Percentiles rank a stretch among this genome's conserved stretches.
phyloP scores from a whole-genome alignment of 2,888 invertebrate genomes.

The Panopea generosa region DNA sequence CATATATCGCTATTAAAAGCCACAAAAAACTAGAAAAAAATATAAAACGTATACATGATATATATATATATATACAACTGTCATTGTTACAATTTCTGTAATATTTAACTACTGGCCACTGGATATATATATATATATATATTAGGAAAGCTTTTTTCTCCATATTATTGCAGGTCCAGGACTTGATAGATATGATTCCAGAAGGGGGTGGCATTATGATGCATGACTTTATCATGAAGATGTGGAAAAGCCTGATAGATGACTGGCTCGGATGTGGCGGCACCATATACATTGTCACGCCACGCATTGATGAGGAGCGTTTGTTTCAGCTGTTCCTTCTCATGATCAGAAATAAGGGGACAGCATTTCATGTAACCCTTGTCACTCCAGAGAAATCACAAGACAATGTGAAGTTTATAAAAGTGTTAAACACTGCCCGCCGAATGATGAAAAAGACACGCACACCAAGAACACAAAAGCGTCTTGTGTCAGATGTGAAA shows the following conservation, averaged over 20 bases:
- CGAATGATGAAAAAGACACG: conserved; percentile 80
- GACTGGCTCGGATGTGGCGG: conserved; percentile 82
- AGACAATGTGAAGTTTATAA: conserved; percentile 77
- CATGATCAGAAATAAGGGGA: conserved; percentile 81
- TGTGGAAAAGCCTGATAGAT: conserved; percentile 81
- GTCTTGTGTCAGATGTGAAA: conserved; percentile 80
- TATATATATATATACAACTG: too few relatives aligned
- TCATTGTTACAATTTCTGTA: too few relatives aligned
- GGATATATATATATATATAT: too few relatives aligned
- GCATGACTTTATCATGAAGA: conserved; percentile 80
- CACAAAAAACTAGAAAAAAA: too few relatives aligned
- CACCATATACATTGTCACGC: conserved; percentile 79
- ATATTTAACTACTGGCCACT: too few relatives aligned
- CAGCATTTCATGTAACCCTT: conserved; percentile 76
- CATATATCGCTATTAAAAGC: too few relatives aligned
- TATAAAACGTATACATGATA: too few relatives aligned
- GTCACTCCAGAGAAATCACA: conserved; percentile 76
- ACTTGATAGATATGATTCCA: conserved; percentile 79
- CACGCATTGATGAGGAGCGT: conserved; percentile 81
- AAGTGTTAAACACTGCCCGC: conserved; percentile 75
- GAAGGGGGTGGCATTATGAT: conserved; percentile 82
- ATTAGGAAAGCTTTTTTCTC: too few relatives aligned
- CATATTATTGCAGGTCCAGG: conserved; percentile 80
- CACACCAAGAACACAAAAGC: conserved; percentile 72
- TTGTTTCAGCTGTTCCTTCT: conserved; percentile 78